Percentiles rank a stretch among this genome's conserved stretches.
Conservation (phyloP, 1,140 invertebrate species). For the Aphelenchoides avenae region DNA sequence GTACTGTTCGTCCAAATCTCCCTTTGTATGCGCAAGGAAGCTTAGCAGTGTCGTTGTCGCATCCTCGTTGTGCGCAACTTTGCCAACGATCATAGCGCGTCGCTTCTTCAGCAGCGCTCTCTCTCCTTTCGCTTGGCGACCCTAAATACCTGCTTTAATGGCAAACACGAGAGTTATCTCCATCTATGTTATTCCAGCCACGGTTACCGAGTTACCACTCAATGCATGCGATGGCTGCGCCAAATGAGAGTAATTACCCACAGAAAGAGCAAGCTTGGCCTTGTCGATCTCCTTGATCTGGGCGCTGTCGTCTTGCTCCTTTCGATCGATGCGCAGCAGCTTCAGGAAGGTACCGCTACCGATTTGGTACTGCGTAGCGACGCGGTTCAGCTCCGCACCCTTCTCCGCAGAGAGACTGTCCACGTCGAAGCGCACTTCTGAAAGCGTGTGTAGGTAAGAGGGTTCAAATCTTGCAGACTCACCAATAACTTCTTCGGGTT, state of each 20-base stretch:
- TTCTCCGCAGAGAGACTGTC: conserved; percentile 43
- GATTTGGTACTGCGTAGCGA: conserved; percentile 43
- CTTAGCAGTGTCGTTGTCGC: conserved; percentile 50
- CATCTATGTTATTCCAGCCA: too few relatives aligned
- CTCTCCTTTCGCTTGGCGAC: conserved; percentile 51
- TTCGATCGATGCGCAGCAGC: conserved; percentile 41
- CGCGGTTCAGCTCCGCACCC: conserved; percentile 34
- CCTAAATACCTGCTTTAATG: too few relatives aligned
- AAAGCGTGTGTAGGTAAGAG: conserved; percentile 11
- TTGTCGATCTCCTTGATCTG: conserved; percentile 54
- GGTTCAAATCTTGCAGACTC: conserved; percentile 7
- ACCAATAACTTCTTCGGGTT: conserved; percentile 31
- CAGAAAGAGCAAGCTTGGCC: conserved; percentile 48
- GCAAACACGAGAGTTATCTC: too few relatives aligned
- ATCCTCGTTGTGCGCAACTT: conserved; percentile 47
- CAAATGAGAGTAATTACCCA: conserved; percentile 43
- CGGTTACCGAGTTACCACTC: too few relatives aligned
- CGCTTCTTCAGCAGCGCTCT: conserved; percentile 42
- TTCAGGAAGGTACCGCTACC: conserved; percentile 33
- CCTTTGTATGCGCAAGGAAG: conserved; percentile 32
- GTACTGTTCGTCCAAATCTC: conserved; percentile 25
- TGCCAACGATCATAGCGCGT: conserved; percentile 44
- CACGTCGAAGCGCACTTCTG: conserved; percentile 44
- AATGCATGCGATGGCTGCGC: too few relatives aligned
- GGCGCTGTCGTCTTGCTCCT: conserved; percentile 39